These are phyloP conservation scores for Chorisops tibialis DNA, from an alignment of 2,888 invertebrate genomes.

Conservation along the genomic window DNA sequence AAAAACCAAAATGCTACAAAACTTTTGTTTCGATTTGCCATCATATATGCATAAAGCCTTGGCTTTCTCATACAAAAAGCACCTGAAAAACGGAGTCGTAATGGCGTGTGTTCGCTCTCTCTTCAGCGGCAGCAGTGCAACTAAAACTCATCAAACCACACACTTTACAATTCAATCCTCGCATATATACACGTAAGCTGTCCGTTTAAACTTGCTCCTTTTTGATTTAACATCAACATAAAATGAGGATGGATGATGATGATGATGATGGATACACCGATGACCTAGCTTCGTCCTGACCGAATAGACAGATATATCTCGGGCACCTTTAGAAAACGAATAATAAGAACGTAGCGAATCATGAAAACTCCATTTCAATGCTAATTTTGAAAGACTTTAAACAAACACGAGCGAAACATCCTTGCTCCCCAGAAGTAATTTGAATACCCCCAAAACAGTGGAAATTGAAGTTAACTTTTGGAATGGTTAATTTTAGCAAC, in stretches of 20 bases:
- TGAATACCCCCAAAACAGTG: slow-evolving; percentile 20
- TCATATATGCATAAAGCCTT: no score
- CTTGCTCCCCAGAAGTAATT: slow-evolving; percentile 24
- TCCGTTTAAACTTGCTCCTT: slow-evolving; percentile 6
- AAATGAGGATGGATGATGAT: background rate
- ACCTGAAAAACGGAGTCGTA: background rate
- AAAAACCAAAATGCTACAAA: no score
- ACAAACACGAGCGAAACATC: slow-evolving; percentile 20
- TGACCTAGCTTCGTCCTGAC: no score
- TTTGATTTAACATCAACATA: slow-evolving; percentile 9
- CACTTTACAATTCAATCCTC: slow-evolving; percentile 1
- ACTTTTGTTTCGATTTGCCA: no score
- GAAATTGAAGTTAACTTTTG: background rate
- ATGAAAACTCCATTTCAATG: slow-evolving; percentile 27
- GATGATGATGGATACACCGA: no score
- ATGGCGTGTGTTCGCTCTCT: background rate
- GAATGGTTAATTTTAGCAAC: background rate
- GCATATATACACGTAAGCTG: slow-evolving; percentile 8
- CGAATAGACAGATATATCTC: no score
- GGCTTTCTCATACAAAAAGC: no score
- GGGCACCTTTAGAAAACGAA: no score
- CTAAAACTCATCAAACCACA: background rate
- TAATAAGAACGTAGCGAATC: slow-evolving; percentile 4
- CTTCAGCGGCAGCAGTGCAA: background rate
- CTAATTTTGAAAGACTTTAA: slow-evolving; percentile 26